These are phyloP conservation scores for Hyles euphorbiae DNA, from an alignment of 1,140 invertebrate genomes.

Conservation along the genomic window DNA sequence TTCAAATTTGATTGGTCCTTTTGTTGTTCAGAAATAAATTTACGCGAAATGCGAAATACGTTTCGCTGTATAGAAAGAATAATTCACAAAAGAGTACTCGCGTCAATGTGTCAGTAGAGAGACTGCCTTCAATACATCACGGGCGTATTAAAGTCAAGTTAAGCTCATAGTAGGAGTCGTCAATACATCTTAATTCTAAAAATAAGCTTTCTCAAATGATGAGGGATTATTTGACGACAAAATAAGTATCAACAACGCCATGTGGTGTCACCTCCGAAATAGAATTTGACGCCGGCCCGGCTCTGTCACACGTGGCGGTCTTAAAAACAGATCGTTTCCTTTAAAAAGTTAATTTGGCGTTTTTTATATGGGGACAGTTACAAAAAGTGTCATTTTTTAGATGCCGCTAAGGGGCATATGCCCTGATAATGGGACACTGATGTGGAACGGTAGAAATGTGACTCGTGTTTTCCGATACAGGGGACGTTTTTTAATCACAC, in stretches of 20 bases:
- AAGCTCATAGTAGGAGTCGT: slow-evolving; percentile 51
- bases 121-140: slow-evolving; percentile 61
- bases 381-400: slow-evolving; percentile 65
- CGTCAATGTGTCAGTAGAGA: slow-evolving; percentile 48
- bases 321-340: slow-evolving; percentile 71
- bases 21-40: slow-evolving; percentile 36
- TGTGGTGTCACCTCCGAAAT: slow-evolving; percentile 59
- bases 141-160: slow-evolving; percentile 62
- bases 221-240: slow-evolving; percentile 64
- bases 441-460: slow-evolving; percentile 60
- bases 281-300: slow-evolving; percentile 50
- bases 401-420: slow-evolving; percentile 53
- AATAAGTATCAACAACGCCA: slow-evolving; percentile 57
- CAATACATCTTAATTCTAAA: slow-evolving; percentile 50
- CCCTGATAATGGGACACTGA: slow-evolving; percentile 55
- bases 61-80: slow-evolving; percentile 27
- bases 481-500: too few species aligned
- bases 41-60: slow-evolving; percentile 36
- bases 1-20: slow-evolving; percentile 35
- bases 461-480: slow-evolving; percentile 54
- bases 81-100: slow-evolving; percentile 45
- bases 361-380: slow-evolving; percentile 49
- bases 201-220: slow-evolving; percentile 59
- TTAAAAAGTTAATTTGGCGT: slow-evolving; percentile 71
- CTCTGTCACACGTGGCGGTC: slow-evolving; percentile 63